Conservation (phyloP, 2,797 vertebrate genomes). For the Pipistrellus pipistrellus region DNA sequence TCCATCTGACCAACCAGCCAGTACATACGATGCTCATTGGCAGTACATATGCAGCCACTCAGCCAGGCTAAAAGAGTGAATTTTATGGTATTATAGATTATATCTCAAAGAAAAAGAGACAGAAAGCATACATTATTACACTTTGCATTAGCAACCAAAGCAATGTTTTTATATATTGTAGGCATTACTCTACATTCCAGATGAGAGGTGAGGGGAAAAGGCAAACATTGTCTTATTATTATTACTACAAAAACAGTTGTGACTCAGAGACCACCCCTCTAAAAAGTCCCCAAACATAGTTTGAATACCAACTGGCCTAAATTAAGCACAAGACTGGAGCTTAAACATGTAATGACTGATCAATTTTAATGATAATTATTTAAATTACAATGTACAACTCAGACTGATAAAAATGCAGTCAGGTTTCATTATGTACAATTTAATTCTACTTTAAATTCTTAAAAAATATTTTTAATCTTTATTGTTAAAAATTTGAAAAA, state of each 20-base stretch:
- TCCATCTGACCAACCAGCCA: too few relatives aligned
- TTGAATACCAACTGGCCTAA: slow-evolving; percentile 18
- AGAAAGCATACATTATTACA: neutral
- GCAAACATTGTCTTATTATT: slow-evolving; percentile 15
- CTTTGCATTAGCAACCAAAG: slow-evolving; percentile 47
- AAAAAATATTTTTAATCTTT: slow-evolving; percentile 28
- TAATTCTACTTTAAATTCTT: slow-evolving; percentile 45
- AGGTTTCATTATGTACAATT: slow-evolving; percentile 27
- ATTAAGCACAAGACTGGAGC: neutral
- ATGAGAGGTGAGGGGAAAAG: neutral
- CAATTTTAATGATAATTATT: slow-evolving; percentile 51
- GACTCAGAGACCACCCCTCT: neutral
- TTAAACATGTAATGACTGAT: slow-evolving; percentile 36
- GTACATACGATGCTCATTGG: too few relatives aligned
- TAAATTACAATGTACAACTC: slow-evolving; percentile 41
- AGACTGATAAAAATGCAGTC: slow-evolving; percentile 59
- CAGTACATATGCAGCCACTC: too few relatives aligned
- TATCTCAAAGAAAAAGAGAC: slow-evolving; percentile 26
- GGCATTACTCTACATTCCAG: neutral
- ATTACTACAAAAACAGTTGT: slow-evolving; percentile 48
- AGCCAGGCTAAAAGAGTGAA: neutral
- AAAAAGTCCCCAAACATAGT: neutral
- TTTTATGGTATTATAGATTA: neutral
- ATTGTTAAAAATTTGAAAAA: neutral
- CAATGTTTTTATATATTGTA: slow-evolving; percentile 27